These are phyloP conservation scores for Leptinotarsa tumamoca DNA, from an alignment of 2,888 invertebrate species.

Conservation along the genomic window DNA sequence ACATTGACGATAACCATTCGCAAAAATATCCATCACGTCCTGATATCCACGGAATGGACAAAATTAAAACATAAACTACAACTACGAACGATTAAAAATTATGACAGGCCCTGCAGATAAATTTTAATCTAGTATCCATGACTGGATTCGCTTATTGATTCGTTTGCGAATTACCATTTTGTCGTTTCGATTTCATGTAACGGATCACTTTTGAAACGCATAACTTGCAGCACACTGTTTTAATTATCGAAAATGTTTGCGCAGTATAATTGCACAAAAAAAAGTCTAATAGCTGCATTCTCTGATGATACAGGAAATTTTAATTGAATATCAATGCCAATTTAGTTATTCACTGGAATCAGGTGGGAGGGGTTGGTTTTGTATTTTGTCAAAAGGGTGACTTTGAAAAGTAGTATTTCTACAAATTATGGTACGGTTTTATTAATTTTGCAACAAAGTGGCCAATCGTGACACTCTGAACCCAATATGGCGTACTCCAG, in stretches of 20 bases:
- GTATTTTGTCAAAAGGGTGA: neutral
- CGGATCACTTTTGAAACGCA: slow-evolving; percentile 14
- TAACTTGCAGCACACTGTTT: slow-evolving; percentile 19
- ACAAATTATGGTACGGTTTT: too few relatives aligned
- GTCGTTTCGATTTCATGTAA: slow-evolving; percentile 14
- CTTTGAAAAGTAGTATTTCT: neutral
- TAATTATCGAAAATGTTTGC: slow-evolving; percentile 28
- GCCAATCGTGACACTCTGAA: too few relatives aligned
- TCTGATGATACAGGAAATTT: slow-evolving; percentile 20
- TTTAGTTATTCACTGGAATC: neutral
- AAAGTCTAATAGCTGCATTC: slow-evolving; percentile 15
- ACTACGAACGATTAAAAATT: slow-evolving; percentile 11
- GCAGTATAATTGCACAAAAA: slow-evolving; percentile 10
- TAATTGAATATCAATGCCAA: slow-evolving; percentile 6
- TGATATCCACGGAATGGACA: neutral
- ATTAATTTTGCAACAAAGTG: too few relatives aligned
- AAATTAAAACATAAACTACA: slow-evolving; percentile 20
- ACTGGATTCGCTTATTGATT: slow-evolving; percentile 16
- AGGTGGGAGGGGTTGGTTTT: neutral
- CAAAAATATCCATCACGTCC: neutral
- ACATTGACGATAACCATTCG: neutral
- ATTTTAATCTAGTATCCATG: slow-evolving; percentile 1
- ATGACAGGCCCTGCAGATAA: slow-evolving; percentile 12
- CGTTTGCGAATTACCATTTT: slow-evolving; percentile 18
- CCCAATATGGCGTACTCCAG: too few relatives aligned